Evolutionary conservation across 1,140 invertebrate species (phyloP).

Genomic region (Drosophila setifemur): DNA sequence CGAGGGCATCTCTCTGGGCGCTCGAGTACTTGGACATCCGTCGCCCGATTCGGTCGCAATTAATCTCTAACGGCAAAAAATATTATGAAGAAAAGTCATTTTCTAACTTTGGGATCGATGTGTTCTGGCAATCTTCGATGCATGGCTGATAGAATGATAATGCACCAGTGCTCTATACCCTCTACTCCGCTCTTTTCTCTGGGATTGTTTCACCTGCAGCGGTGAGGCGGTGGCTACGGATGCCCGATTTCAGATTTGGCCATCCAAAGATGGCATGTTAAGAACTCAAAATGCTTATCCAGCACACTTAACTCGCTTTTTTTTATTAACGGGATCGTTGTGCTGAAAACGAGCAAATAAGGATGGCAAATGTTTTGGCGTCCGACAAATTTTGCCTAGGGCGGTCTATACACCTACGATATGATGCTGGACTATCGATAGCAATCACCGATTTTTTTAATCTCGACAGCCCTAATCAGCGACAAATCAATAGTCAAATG

Average conservation of each 20-base stretch:
- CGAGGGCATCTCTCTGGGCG: constrained; percentile 23
- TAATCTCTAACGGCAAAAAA: neutral
- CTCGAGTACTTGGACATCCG: constrained; percentile 17
- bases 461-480: constrained; percentile 40
- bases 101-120: constrained; percentile 19
- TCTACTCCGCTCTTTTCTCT: too few species aligned
- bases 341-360: constrained; percentile 12
- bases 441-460: neutral
- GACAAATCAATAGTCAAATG: constrained; percentile 64
- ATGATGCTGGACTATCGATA: neutral
- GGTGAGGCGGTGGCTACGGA: neutral
- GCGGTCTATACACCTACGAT: constrained; percentile 19
- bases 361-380: constrained; percentile 44
- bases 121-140: constrained; percentile 19
- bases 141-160: constrained; percentile 11
- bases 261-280: neutral
- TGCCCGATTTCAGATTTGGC: neutral
- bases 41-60: neutral
- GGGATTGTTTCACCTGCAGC: too few species aligned
- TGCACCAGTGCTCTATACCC: constrained; percentile 4
- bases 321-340: too few species aligned
- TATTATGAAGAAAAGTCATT: constrained; percentile 10
- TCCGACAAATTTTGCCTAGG: constrained; percentile 28
- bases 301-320: neutral
- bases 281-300: neutral